phyloP scores from a whole-genome alignment of 2,888 invertebrate genomes.

The Amblyteles armatorius region DNA sequence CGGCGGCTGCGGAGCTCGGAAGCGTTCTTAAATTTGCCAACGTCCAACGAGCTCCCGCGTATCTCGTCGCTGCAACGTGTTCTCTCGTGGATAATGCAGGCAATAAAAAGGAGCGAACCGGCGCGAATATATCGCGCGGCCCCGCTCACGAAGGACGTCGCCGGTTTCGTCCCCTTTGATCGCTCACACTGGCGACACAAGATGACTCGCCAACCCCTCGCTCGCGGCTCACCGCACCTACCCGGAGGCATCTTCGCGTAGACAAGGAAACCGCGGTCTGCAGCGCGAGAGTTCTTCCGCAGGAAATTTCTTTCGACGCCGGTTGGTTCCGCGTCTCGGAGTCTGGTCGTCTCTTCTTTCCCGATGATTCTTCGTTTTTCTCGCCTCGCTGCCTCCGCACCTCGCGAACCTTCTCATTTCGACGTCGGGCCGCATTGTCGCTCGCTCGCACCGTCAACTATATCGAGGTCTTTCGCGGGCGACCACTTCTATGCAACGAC shows the following conservation, averaged over 20 bases:
- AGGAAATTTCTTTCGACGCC: slow-evolving; percentile 33
- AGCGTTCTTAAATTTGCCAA: slow-evolving; percentile 30
- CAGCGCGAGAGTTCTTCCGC: slow-evolving; percentile 28
- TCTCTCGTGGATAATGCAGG: slow-evolving; percentile 25
- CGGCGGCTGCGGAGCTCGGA: background rate
- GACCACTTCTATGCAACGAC: background rate
- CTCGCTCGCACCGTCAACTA: slow-evolving; percentile 44
- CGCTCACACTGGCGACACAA: background rate
- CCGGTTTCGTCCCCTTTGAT: slow-evolving; percentile 9
- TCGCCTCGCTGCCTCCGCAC: slow-evolving; percentile 32
- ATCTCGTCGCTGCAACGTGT: slow-evolving; percentile 19
- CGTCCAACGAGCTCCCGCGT: background rate
- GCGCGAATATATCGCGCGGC: slow-evolving; percentile 4
- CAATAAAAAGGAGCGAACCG: slow-evolving; percentile 1
- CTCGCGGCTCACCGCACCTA: background rate
- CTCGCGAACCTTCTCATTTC: slow-evolving; percentile 18
- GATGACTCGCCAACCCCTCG: background rate
- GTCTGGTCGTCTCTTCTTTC: slow-evolving; percentile 17
- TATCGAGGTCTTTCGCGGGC: slow-evolving; percentile 7
- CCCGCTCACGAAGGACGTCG: slow-evolving; percentile 11
- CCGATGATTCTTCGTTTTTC: slow-evolving; percentile 5
- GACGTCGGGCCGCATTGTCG: background rate
- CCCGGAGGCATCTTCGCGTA: background rate
- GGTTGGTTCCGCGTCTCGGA: slow-evolving; percentile 27
- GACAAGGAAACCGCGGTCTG: background rate